These are phyloP conservation scores for Microcaecilia unicolor DNA, from an alignment of 2,797 vertebrate species.

Conservation along the genomic window DNA sequence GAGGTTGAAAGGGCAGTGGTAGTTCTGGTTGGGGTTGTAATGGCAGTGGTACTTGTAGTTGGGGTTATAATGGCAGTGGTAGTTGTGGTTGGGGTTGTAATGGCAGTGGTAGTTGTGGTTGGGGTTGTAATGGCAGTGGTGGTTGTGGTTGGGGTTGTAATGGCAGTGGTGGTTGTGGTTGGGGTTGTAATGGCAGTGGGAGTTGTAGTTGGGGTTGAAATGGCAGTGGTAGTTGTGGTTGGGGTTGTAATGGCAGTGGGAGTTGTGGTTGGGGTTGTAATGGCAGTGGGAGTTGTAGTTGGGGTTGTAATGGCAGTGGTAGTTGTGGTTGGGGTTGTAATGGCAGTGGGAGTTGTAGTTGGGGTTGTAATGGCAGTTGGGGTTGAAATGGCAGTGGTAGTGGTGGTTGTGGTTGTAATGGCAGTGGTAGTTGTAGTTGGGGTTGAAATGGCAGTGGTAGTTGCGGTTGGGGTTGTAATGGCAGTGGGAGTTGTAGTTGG, in stretches of 20 bases:
- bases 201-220: background rate
- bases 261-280: background rate
- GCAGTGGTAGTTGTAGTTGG: background rate
- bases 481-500: background rate
- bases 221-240: background rate
- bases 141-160: background rate
- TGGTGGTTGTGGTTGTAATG: rapidly evolving
- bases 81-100: background rate
- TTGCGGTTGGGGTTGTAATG: background rate
- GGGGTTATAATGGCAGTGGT: background rate
- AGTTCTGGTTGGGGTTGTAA: background rate
- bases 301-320: background rate
- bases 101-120: background rate
- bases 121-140: background rate
- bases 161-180: background rate
- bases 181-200: background rate
- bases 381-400: background rate
- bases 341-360: background rate
- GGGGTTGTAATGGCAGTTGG: background rate
- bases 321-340: background rate
- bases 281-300: too few species aligned
- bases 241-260: background rate
- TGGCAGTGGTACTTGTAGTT: background rate
- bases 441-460: background rate
- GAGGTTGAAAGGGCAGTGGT: too few species aligned